These are phyloP conservation scores for Picathartes gymnocephalus DNA, from an alignment of 2,113 vertebrate species.

Conservation along the genomic window DNA sequence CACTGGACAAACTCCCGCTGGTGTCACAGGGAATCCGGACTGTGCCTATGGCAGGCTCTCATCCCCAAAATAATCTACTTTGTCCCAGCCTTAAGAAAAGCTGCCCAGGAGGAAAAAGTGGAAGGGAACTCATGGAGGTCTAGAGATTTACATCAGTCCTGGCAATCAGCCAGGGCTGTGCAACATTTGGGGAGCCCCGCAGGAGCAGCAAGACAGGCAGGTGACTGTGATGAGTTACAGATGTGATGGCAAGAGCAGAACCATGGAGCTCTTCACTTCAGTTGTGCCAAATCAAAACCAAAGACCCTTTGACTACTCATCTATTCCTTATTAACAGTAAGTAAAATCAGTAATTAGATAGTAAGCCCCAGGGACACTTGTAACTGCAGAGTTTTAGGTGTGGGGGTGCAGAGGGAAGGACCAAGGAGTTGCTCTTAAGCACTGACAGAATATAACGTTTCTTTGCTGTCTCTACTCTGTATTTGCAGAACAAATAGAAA, in stretches of 20 bases:
- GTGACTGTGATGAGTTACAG: background rate
- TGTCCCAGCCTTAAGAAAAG: background rate
- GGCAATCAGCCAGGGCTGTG: background rate
- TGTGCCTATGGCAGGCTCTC: background rate
- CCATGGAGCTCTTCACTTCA: fast-evolving
- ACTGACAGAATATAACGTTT: background rate
- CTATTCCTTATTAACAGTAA: background rate
- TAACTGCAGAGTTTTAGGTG: background rate
- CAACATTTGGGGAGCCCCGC: background rate
- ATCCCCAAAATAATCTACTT: background rate
- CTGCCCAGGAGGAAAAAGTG: background rate
- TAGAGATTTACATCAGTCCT: background rate
- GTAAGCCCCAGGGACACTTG: background rate
- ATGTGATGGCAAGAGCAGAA: background rate
- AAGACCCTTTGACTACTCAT: background rate
- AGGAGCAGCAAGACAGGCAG: background rate
- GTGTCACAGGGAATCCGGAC: background rate
- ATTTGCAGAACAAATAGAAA: background rate
- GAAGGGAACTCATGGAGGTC: background rate
- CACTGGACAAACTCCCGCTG: background rate
- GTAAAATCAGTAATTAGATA: background rate
- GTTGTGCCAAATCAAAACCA: background rate
- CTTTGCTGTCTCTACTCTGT: background rate
- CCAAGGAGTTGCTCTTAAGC: background rate
- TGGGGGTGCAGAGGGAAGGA: background rate